Evolutionary conservation across 2,797 vertebrate species (phyloP), one percentile per base, ranked within the genome.

Genomic region (Zalophus californianus): DNA sequence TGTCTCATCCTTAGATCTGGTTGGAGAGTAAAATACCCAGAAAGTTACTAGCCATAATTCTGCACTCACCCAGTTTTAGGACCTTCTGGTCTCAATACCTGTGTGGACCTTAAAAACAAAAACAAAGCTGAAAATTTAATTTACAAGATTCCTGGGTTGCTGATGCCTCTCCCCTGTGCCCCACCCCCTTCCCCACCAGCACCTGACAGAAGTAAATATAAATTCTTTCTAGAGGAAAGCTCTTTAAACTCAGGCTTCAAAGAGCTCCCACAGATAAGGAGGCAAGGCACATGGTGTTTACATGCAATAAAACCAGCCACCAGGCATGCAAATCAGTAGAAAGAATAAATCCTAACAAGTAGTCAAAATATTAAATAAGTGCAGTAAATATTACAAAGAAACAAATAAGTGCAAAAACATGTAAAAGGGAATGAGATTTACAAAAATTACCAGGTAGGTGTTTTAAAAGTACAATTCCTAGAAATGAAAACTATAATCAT

Each of bases 221-320:
- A 92, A 86, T 83, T 90, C 44, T 83, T 95, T 72, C 68, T 78
- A 83, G 13, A 86, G 23, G 85, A 94, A 94, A 80, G 18, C 38
- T 32, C 44, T 87, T 90, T 84, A 96, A 96, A 82, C 29, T 38
- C 77, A 87, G 52, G 13, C 27, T 32, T 96, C 35, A 90, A 16
- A 80, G 35, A 52, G 13, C 73, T 75, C 15, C 50, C 66, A 75
- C 25, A 73, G 44, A 72, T 64, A 89, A 85, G 38, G 14, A 27
- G 41, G 20, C 48, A 91, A 90, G 35, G 44, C 13, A 50, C 23
- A 29, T 44, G 20, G 20, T 35, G 1, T 80, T 75, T 23, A 58
- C 7, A 83, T 2, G 7, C 23, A 56, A 32, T 32, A 70, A 97
- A 87, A 70, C 21, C 48, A 90, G 23, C 5, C 54, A 44, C 18